Evolutionary conservation across 2,888 invertebrate species (phyloP).

Genomic region (Petrolisthes manimaculis): DNA sequence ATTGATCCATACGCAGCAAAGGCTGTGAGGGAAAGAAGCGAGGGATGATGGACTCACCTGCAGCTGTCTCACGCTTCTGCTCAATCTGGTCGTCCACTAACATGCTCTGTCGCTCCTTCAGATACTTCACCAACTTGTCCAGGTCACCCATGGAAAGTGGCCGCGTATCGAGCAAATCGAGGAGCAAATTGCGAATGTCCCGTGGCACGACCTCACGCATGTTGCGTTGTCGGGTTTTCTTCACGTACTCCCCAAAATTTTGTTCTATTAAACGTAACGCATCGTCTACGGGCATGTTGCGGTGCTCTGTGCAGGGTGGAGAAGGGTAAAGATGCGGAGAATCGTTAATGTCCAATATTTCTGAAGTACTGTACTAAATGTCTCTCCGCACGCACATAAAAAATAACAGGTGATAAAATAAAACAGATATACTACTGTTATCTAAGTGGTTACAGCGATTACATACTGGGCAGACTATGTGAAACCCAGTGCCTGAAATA

Average conservation of each 20-base stretch:
- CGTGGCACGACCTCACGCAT: constrained; percentile 63
- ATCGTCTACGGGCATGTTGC: constrained; percentile 95
- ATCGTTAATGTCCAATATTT: neutral
- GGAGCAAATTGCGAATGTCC: constrained; percentile 65
- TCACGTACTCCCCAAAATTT: constrained; percentile 76
- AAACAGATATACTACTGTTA: no score
- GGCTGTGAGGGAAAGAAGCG: no score
- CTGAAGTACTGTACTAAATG: neutral
- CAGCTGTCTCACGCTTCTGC: constrained; percentile 64
- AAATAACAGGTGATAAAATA: no score
- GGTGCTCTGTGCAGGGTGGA: constrained; percentile 79
- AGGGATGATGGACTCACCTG: constrained; percentile 51
- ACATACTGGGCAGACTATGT: no score
- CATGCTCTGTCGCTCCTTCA: constrained; percentile 64
- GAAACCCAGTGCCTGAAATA: no score
- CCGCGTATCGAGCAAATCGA: constrained; percentile 63
- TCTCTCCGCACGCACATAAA: no score
- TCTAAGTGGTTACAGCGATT: no score
- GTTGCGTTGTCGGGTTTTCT: constrained; percentile 63
- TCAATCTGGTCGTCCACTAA: constrained; percentile 65
- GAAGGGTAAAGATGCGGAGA: neutral
- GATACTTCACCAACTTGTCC: constrained; percentile 65
- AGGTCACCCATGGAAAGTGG: constrained; percentile 65
- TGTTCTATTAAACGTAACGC: constrained; percentile 83
- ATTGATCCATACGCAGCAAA: no score